Conservation (phyloP, 2,888 invertebrate genomes). For the Cactoblastis cactorum region DNA sequence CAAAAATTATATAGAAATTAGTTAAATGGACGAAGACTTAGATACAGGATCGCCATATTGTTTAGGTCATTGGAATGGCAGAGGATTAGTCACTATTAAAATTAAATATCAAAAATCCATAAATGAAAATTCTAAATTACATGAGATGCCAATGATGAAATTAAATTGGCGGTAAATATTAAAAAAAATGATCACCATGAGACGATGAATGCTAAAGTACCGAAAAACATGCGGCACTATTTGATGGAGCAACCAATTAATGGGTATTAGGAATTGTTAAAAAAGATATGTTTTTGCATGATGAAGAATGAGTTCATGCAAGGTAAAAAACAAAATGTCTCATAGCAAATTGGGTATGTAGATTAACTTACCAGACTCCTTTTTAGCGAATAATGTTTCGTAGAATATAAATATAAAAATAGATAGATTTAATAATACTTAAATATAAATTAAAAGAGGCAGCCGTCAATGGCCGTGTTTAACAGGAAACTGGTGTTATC, state of each 20-base stretch:
- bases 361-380: slow-evolving; percentile 44
- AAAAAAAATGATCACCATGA: slow-evolving; percentile 44
- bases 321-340: slow-evolving; percentile 28
- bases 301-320: slow-evolving; percentile 47
- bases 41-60: slow-evolving; percentile 2
- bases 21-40: slow-evolving; percentile 41
- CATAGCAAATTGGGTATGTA: slow-evolving; percentile 18
- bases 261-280: slow-evolving; percentile 16
- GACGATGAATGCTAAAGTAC: slow-evolving; percentile 41
- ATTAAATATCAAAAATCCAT: slow-evolving; percentile 34
- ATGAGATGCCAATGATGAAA: slow-evolving; percentile 31
- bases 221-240: slow-evolving; percentile 44
- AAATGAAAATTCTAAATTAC: slow-evolving; percentile 31
- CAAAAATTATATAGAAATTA: not conserved
- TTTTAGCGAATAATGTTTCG: slow-evolving; percentile 14
- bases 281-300: slow-evolving; percentile 38
- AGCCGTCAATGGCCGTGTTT: slow-evolving; percentile 26
- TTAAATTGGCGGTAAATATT: slow-evolving; percentile 32
- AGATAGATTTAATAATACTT: not conserved
- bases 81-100: slow-evolving; percentile 29
- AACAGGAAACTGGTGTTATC: slow-evolving; percentile 41
- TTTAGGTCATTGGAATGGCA: slow-evolving; percentile 29
- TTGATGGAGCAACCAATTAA: slow-evolving; percentile 27
- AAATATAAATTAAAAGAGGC: slow-evolving; percentile 15
- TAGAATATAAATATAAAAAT: slow-evolving; percentile 17